Base-by-base conservation (phyloP, 2,888 invertebrate species). In the Branchipolynoe longqiensis region DNA sequence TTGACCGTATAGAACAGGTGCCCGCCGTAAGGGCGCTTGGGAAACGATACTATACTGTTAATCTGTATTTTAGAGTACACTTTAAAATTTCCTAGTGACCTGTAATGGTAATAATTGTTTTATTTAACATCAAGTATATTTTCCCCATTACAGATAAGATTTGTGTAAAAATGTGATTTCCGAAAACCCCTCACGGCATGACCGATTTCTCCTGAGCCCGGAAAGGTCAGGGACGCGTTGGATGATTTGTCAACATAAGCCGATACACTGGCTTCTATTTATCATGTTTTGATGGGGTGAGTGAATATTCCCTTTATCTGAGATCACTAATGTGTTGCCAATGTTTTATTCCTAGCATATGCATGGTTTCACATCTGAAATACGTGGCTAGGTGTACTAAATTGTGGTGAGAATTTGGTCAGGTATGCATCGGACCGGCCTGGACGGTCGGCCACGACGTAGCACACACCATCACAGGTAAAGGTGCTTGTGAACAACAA, bases 191-290 rank as follows among this genome's bases (percentile, higher is more conserved):
- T 73, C 36, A 36, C n/a, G 36, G 18, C 73, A 25, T 14, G 40
- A 4, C 73, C 4, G 25, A 1, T 25, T 62, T 25, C 64, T 25
- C 48, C 78, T 22, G 48, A n/a, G 41, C 41, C 78, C n/a, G n/a
- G 33, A 78, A 78, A 78, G 78, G 78, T 78, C 78, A 78, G 78
- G 78, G 78, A 41, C 78, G 78, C 78, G 78, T 48, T 78, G 78
- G 48, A 78, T 22, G 28, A 48, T 31, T 54, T 78, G 78, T 78
- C 78, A 78, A 78, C 54, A 78, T 25, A 48, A 33, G 28, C 78
- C 28, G 1, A 38, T 4, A 36, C 38, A 69, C 28, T 8, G 48
- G 78, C 78, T 48, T 54, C 48, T 48, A 25, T 25, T n/a, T 78
- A 31, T 41, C 41, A 25, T 25, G 48, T 78, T 41, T 78, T 78